These are phyloP conservation scores for Albula glossodonta DNA, from an alignment of 2,113 vertebrate genomes.

Conservation along the genomic window DNA sequence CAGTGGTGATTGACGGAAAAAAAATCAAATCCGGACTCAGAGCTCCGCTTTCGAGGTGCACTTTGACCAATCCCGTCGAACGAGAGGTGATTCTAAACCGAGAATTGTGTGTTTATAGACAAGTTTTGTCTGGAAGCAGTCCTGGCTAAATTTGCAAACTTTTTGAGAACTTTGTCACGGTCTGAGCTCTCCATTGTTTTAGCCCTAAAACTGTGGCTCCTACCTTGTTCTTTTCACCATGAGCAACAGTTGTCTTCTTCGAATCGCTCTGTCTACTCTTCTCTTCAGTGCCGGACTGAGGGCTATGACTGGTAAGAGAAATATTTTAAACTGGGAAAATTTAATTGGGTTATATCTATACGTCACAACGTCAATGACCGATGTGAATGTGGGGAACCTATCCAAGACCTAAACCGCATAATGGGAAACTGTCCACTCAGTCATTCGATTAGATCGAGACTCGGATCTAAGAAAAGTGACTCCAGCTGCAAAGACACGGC, in stretches of 20 bases:
- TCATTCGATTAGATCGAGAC: too few species aligned
- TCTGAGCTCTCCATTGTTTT: constrained; percentile 11
- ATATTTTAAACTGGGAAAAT: background rate
- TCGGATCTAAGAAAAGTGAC: too few species aligned
- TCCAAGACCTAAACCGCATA: too few species aligned
- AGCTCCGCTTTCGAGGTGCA: background rate
- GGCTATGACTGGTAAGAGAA: constrained; percentile 57
- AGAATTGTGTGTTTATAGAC: constrained; percentile 62
- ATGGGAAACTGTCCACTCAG: too few species aligned
- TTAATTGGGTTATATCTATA: background rate
- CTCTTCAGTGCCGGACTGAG: constrained; percentile 62
- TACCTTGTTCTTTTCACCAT: constrained; percentile 65
- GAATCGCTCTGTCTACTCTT: constrained; percentile 64
- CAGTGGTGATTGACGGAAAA: constrained; percentile 37
- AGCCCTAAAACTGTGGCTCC: constrained; percentile 22
- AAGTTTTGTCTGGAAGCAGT: constrained; percentile 73
- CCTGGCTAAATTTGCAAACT: constrained; percentile 70
- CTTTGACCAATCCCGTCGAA: constrained; percentile 36
- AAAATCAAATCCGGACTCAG: constrained; percentile 37
- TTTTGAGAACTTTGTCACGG: constrained; percentile 60
- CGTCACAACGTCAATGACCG: too few species aligned
- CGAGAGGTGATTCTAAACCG: constrained; percentile 23
- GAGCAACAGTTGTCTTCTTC: constrained; percentile 65
- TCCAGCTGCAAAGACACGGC: too few species aligned
- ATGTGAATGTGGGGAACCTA: too few species aligned